Evolutionary conservation across 2,888 invertebrate species (phyloP).

Genomic region (Tupiocoris notatus): DNA sequence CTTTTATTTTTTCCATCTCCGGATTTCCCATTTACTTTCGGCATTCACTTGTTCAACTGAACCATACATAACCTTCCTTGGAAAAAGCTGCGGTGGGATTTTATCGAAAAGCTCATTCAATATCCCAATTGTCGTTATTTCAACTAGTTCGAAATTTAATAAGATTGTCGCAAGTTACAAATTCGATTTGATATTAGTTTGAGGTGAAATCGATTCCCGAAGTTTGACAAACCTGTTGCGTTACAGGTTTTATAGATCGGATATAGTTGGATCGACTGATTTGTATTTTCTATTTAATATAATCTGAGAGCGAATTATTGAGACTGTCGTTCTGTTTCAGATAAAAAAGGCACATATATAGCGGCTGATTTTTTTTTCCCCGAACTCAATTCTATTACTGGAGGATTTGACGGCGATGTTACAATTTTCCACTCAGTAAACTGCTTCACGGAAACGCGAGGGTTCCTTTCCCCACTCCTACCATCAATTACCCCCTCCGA

Average conservation of each 20-base stretch:
- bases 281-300: too few relatives aligned
- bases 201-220: too few relatives aligned
- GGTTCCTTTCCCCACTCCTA: background rate
- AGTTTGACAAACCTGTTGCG: too few relatives aligned
- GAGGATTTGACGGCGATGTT: conserved; percentile 15
- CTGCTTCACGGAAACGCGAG: conserved; percentile 5
- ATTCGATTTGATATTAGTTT: too few relatives aligned
- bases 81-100: background rate
- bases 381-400: conserved; percentile 8
- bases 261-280: too few relatives aligned
- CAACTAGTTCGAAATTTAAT: too few relatives aligned
- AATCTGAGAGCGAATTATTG: too few relatives aligned
- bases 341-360: background rate
- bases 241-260: too few relatives aligned
- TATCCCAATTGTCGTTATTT: too few relatives aligned
- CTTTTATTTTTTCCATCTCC: background rate
- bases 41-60: background rate
- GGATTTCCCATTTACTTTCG: background rate
- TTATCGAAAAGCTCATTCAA: too few relatives aligned
- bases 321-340: background rate
- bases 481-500: background rate
- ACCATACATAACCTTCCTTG: background rate
- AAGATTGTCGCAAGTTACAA: too few relatives aligned
- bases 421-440: conserved; percentile 23
- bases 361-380: background rate